Conservation (phyloP, 2,888 invertebrate genomes). For the Celastrina argiolus region DNA sequence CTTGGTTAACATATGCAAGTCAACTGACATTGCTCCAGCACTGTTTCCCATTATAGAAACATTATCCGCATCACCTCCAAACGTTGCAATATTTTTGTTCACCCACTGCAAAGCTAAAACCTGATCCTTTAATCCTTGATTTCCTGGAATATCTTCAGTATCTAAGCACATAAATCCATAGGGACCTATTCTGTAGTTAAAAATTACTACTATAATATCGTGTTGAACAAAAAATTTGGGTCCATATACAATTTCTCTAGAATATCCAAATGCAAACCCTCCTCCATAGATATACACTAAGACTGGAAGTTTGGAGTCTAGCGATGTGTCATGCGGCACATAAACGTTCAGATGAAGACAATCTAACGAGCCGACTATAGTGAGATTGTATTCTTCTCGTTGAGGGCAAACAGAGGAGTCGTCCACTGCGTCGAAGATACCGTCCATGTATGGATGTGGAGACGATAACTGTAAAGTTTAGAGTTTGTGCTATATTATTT, state of each 20-base stretch:
- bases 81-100: slow-evolving; percentile 49
- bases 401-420: slow-evolving; percentile 53
- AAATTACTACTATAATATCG: slow-evolving; percentile 49
- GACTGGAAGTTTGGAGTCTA: slow-evolving; percentile 44
- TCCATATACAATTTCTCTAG: slow-evolving; percentile 41
- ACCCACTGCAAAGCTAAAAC: slow-evolving; percentile 50
- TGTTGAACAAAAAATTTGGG: slow-evolving; percentile 48
- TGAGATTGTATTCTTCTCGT: slow-evolving; percentile 39
- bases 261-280: slow-evolving; percentile 40
- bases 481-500: background rate
- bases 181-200: slow-evolving; percentile 54
- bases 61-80: slow-evolving; percentile 49
- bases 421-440: slow-evolving; percentile 48
- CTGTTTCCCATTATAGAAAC: slow-evolving; percentile 55
- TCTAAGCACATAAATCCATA: slow-evolving; percentile 59
- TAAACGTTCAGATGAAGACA: slow-evolving; percentile 52
- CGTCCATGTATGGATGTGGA: slow-evolving; percentile 43
- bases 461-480: slow-evolving; percentile 41
- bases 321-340: slow-evolving; percentile 45
- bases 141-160: slow-evolving; percentile 47
- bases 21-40: slow-evolving; percentile 47
- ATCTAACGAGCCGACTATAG: slow-evolving; percentile 43
- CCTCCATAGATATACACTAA: slow-evolving; percentile 55
- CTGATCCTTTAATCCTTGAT: slow-evolving; percentile 58
- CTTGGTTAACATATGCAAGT: slow-evolving; percentile 45